These are phyloP conservation scores for Cremastinae sp. DNA, from an alignment of 2,888 invertebrate species.

Conservation along the genomic window DNA sequence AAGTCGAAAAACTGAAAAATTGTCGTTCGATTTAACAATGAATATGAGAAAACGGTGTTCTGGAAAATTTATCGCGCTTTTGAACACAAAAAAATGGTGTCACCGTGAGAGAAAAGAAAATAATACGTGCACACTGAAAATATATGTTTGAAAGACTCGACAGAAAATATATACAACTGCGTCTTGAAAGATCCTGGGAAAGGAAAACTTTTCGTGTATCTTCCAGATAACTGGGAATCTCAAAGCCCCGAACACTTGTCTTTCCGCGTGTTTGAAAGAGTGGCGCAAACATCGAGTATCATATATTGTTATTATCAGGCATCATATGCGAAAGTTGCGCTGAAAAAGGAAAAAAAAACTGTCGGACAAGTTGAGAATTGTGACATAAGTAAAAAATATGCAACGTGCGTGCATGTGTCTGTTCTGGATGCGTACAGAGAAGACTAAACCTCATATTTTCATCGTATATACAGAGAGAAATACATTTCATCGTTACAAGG, in stretches of 20 bases:
- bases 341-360: not conserved
- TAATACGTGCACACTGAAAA: not conserved
- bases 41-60: too few relatives aligned
- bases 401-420: too few relatives aligned
- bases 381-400: too few relatives aligned
- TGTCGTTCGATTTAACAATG: too few relatives aligned
- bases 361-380: slow-evolving; percentile 33
- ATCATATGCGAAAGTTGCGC: not conserved
- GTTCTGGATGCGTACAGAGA: too few relatives aligned
- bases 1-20: too few relatives aligned
- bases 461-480: slow-evolving; percentile 47
- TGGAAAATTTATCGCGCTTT: too few relatives aligned
- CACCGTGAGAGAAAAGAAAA: slow-evolving; percentile 16
- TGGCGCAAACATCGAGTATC: not conserved
- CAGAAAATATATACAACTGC: slow-evolving; percentile 26
- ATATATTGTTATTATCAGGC: too few relatives aligned
- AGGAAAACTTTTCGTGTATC: slow-evolving; percentile 56
- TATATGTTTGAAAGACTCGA: too few relatives aligned
- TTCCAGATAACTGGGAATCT: slow-evolving; percentile 43
- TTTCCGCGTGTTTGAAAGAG: slow-evolving; percentile 28
- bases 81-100: too few relatives aligned
- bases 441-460: too few relatives aligned
- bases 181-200: slow-evolving; percentile 36
- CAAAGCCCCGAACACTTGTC: slow-evolving; percentile 18
- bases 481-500: slow-evolving; percentile 30